phyloP scores from a whole-genome alignment of 2,113 vertebrate species.

The Aspidoscelis tigris region DNA sequence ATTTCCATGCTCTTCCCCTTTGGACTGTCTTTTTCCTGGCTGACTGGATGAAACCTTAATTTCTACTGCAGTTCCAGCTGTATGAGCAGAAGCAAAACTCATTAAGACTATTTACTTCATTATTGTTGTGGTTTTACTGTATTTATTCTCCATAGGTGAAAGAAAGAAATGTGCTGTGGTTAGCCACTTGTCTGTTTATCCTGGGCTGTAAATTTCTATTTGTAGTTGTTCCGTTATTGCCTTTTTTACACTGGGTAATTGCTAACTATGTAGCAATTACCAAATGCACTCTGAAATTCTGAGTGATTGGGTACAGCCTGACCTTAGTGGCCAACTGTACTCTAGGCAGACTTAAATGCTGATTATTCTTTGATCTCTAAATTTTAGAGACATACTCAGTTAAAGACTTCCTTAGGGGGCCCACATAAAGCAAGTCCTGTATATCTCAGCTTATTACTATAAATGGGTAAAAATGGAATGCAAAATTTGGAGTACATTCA shows the following conservation, averaged over 20 bases:
- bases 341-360: no score
- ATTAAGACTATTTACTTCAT: background rate
- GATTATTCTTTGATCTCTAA: no score
- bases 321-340: no score
- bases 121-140: background rate
- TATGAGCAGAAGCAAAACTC: background rate
- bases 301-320: background rate
- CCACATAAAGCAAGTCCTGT: no score
- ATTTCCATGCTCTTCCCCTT: background rate
- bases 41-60: background rate
- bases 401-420: no score
- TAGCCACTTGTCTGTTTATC: background rate
- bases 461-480: no score
- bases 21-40: no score
- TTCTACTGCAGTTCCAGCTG: background rate
- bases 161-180: background rate
- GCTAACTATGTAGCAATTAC: background rate
- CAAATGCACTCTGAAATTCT: background rate
- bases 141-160: background rate
- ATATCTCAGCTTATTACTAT: no score
- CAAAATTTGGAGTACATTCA: no score
- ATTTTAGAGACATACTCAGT: no score
- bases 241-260: background rate
- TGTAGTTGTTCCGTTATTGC: background rate
- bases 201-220: slow-evolving; percentile 9